Conservation (phyloP, 2,888 invertebrate species). For the Artemia sinica region DNA sequence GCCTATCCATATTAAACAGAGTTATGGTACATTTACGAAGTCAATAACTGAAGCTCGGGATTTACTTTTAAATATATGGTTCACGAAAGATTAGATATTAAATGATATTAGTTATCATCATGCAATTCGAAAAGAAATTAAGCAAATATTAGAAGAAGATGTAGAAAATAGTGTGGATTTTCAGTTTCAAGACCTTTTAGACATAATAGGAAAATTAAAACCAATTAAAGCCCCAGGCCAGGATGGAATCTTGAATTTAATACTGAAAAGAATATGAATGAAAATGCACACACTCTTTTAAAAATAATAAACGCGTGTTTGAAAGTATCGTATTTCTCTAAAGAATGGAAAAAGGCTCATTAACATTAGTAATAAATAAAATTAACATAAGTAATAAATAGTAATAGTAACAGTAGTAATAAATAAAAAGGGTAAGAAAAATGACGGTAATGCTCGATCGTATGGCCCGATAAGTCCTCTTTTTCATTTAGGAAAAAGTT, state of each 20-base stretch:
- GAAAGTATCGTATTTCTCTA: neutral
- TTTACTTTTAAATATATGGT: no score
- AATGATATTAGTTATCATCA: no score
- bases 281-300: neutral
- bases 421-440: neutral
- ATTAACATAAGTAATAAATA: no score
- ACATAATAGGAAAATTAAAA: neutral
- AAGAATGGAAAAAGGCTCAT: slow-evolving; percentile 4
- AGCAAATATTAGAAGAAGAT: neutral
- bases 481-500: no score
- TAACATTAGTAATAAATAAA: no score
- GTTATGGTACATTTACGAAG: no score
- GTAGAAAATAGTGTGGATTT: neutral
- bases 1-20: no score
- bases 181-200: neutral
- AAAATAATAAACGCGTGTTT: neutral
- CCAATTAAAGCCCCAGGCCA: neutral
- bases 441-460: neutral
- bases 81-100: no score
- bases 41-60: no score
- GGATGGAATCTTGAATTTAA: neutral
- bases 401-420: no score
- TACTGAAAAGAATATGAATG: neutral
- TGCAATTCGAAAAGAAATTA: slow-evolving; percentile 2
- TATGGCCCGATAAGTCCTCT: neutral